Conservation (phyloP, 2,797 vertebrate genomes). For the Eleutherodactylus coqui region DNA sequence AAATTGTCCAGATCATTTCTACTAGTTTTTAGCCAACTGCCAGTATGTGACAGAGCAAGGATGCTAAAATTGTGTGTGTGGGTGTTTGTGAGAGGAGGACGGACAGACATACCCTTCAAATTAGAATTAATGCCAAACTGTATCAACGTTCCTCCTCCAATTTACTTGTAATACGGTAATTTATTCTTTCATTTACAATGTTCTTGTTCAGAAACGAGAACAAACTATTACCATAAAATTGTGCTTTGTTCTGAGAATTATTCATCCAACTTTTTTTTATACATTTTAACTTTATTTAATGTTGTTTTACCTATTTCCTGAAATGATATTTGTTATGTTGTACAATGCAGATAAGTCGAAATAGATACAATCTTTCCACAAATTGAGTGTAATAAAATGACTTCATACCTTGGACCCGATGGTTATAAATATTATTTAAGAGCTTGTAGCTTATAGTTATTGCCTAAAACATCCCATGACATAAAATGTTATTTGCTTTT, state of each 20-base stretch:
- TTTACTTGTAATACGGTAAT: neutral
- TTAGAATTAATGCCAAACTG: neutral
- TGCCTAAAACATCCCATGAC: slow-evolving; percentile 6
- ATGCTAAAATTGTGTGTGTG: too few relatives aligned
- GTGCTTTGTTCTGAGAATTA: slow-evolving; percentile 25
- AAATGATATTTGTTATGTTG: neutral
- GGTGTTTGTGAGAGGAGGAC: too few relatives aligned
- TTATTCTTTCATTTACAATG: slow-evolving; percentile 24
- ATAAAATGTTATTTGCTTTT: slow-evolving; percentile 30
- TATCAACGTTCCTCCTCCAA: neutral
- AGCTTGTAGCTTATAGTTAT: slow-evolving; percentile 7
- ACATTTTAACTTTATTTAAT: neutral
- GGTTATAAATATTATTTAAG: slow-evolving; percentile 45
- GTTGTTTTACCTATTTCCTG: slow-evolving; percentile 2
- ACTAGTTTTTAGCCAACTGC: too few relatives aligned
- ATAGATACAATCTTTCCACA: slow-evolving; percentile 13
- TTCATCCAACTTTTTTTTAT: slow-evolving; percentile 8
- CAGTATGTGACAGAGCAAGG: too few relatives aligned
- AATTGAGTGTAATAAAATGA: slow-evolving; percentile 21
- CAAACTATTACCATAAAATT: slow-evolving; percentile 36
- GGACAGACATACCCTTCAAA: neutral
- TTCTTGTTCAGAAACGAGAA: slow-evolving; percentile 25
- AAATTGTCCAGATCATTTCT: too few relatives aligned
- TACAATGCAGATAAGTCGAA: slow-evolving; percentile 11
- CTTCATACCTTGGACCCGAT: neutral